Conservation (phyloP, 1,140 invertebrate genomes). For the Coptotermes formosanus region DNA sequence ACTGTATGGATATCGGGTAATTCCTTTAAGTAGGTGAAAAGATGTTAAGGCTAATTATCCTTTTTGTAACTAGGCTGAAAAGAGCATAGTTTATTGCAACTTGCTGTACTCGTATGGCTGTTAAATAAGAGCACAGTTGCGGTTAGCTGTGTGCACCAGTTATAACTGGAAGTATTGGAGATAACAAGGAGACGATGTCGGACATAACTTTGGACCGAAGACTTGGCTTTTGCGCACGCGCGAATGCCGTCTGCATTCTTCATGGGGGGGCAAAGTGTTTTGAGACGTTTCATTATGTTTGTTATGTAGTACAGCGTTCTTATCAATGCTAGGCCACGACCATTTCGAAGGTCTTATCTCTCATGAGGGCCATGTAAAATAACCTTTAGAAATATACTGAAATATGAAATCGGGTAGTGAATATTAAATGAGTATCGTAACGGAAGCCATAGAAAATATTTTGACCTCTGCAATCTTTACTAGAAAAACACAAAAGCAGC, state of each 20-base stretch:
- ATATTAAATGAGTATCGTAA: not conserved
- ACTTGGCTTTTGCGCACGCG: too few species aligned
- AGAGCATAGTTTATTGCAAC: too few species aligned
- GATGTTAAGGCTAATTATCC: too few species aligned
- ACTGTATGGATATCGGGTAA: too few species aligned
- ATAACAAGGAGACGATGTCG: not conserved
- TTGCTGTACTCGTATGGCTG: too few species aligned
- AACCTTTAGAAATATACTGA: too few species aligned
- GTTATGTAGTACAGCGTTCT: not conserved
- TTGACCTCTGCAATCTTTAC: too few species aligned
- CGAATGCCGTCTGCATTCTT: not conserved
- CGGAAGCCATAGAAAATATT: not conserved
- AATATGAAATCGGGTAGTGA: not conserved
- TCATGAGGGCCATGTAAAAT: not conserved
- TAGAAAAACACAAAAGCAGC: too few species aligned
- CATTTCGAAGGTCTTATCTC: not conserved
- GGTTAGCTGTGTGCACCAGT: too few species aligned
- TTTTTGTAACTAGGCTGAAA: too few species aligned
- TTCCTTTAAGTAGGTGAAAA: too few species aligned
- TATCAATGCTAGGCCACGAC: not conserved
- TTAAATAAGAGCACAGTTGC: too few species aligned
- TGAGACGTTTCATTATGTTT: not conserved
- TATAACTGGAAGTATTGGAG: not conserved
- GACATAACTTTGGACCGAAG: not conserved
- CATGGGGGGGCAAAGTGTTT: not conserved